Conservation (phyloP, 1,140 invertebrate genomes). For the Parapsyche elsis region DNA sequence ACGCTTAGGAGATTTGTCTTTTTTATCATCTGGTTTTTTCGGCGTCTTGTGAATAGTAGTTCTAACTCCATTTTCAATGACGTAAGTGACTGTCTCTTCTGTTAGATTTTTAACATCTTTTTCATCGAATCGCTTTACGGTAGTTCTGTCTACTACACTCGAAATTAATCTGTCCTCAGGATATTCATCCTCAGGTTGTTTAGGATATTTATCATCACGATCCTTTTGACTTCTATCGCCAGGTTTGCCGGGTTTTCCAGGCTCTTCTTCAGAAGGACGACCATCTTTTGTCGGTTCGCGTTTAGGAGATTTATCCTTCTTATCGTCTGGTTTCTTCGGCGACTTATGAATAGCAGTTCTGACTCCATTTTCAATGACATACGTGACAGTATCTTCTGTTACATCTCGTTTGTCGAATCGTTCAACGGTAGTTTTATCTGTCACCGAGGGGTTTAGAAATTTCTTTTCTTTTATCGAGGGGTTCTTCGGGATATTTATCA, state of each 20-base stretch:
- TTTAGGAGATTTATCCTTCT: conserved; percentile 28
- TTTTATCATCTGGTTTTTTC: conserved; percentile 19
- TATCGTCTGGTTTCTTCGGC: conserved; percentile 34
- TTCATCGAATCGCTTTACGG: background rate
- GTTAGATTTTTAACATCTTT: background rate
- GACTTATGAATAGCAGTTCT: conserved; percentile 29
- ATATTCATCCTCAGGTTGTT: background rate
- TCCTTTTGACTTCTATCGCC: background rate
- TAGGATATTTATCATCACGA: background rate
- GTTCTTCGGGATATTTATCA: background rate
- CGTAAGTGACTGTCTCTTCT: conserved; percentile 55
- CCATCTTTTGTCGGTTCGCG: background rate
- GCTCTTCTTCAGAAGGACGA: background rate
- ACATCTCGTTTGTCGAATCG: background rate
- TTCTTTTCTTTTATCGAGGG: background rate
- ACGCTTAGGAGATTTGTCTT: background rate
- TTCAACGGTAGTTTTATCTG: background rate
- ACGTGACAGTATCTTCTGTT: background rate
- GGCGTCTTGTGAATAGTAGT: conserved; percentile 58
- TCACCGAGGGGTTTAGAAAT: background rate
- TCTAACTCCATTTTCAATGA: conserved; percentile 66
- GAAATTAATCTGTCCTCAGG: background rate
- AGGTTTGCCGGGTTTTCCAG: conserved; percentile 18
- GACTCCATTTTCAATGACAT: conserved; percentile 40
- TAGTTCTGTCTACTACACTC: conserved; percentile 47